Base-by-base conservation (phyloP, 2,797 vertebrate species). In the Aythya fuligula region DNA sequence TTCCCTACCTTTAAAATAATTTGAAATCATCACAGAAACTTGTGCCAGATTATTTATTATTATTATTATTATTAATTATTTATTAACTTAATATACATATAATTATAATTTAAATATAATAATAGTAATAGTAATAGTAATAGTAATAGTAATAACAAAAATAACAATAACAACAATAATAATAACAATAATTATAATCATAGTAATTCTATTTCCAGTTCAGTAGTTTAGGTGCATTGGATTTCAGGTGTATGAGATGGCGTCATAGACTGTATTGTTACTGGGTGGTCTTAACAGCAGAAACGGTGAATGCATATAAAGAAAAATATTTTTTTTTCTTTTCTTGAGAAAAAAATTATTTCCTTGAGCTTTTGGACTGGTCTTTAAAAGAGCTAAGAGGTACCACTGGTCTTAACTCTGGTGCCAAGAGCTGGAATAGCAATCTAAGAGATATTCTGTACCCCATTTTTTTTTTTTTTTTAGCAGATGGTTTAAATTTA, bases 361-460 rank as follows among this genome's bases (percentile, higher is more conserved):
- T 85, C 66, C 13, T 56, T 82, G 24, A 65, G 15, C 12, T 71
- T 78, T 80, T 61, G 22, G 8, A 41, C 22, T 28, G 13, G 22
- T 22, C 15, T 11, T 65, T 75, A 86, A 57, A 69, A 92, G 36
- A 85, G 5, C 8, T 66, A 12, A 79, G 20, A 36, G 13, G 7
- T 61, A 15, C 18, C 21, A 11, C 2, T 76, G 7, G 3, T 70
- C 87, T 38, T 67, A 24, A 41, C 5, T 30, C 13, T 7, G 1
- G 5, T 83, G 22, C 14, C 87, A 62, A 66, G n/a, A 30, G 3
- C 1, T 56, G 12, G 18, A 62, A 36, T 20, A 49, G 11, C 1
- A 8, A 11, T 34, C 3, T 51, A 49, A 85, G 16, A 70, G 1
- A 14, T 9, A 32, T 28, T 62, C 11, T 38, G 12, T 0, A 1